These are phyloP conservation scores for Melanotaenia parkinsoni DNA, from an alignment of 2,797 vertebrate species.

Conservation along the genomic window DNA sequence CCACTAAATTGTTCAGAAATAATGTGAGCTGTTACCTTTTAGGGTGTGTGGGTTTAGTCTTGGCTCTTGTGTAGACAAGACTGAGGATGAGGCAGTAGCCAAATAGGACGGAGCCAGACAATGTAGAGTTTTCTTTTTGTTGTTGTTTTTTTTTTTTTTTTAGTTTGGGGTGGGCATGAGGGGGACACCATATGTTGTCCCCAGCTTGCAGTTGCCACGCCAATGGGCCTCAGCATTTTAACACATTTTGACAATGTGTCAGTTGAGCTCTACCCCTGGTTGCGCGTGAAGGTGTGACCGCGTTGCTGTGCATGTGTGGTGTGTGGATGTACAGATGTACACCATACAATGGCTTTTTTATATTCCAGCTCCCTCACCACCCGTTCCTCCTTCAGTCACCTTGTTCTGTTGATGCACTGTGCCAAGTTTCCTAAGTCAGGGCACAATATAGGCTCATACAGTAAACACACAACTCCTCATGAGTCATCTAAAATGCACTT, in stretches of 20 bases:
- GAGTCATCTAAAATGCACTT: neutral
- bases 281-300: slow-evolving; percentile 59
- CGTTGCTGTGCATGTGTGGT: slow-evolving; percentile 33
- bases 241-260: slow-evolving; percentile 89
- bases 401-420: slow-evolving; percentile 66
- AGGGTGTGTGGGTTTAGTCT: slow-evolving; percentile 31
- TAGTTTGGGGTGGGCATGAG: slow-evolving; percentile 29
- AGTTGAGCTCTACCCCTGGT: slow-evolving; percentile 83
- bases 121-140: slow-evolving; percentile 7
- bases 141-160: slow-evolving; percentile 8
- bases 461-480: neutral
- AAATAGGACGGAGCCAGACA: slow-evolving; percentile 5
- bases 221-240: slow-evolving; percentile 82
- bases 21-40: slow-evolving; percentile 55
- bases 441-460: slow-evolving; percentile 22
- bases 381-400: slow-evolving; percentile 78
- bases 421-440: slow-evolving; percentile 69
- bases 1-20: slow-evolving; percentile 70
- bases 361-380: slow-evolving; percentile 77
- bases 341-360: slow-evolving; percentile 61
- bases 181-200: slow-evolving; percentile 85
- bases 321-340: slow-evolving; percentile 33
- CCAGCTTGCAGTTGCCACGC: slow-evolving; percentile 86
- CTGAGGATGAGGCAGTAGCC: slow-evolving; percentile 28
- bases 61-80: slow-evolving; percentile 60